phyloP scores from a whole-genome alignment of 2,113 vertebrate genomes.

The Mastomys coucha region DNA sequence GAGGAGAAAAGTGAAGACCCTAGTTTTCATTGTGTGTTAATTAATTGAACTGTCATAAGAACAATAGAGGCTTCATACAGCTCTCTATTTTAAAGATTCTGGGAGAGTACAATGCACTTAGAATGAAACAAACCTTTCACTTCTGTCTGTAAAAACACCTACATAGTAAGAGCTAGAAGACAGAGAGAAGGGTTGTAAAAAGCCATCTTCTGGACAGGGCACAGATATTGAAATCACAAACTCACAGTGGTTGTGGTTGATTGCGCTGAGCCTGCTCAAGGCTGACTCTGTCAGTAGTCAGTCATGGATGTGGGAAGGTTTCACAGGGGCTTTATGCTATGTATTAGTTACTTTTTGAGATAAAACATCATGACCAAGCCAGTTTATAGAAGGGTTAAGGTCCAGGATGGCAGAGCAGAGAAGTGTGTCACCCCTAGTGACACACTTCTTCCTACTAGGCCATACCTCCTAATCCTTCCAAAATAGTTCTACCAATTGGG shows the following conservation, averaged over 20 bases:
- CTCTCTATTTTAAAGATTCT: conserved; percentile 85
- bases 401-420: neutral
- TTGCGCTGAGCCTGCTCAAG: too few relatives aligned
- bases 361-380: neutral
- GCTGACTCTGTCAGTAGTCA: neutral
- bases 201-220: neutral
- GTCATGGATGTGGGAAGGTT: neutral
- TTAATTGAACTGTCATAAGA: conserved; percentile 84
- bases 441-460: neutral
- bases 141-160: conserved; percentile 54
- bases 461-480: neutral
- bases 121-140: conserved; percentile 65
- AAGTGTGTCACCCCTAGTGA: neutral
- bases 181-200: neutral
- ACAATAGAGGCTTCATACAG: conserved; percentile 83
- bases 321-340: neutral
- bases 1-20: conserved; percentile 86
- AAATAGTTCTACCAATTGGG: neutral
- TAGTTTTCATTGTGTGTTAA: conserved; percentile 69
- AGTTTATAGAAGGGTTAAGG: neutral
- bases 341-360: neutral
- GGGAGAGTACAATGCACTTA: conserved; percentile 78
- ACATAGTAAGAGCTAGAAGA: neutral
- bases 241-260: neutral
- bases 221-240: neutral